Evolutionary conservation across 2,797 vertebrate species (phyloP), one percentile per base, ranked within the genome.

Genomic region (Crenichthys baileyi): DNA sequence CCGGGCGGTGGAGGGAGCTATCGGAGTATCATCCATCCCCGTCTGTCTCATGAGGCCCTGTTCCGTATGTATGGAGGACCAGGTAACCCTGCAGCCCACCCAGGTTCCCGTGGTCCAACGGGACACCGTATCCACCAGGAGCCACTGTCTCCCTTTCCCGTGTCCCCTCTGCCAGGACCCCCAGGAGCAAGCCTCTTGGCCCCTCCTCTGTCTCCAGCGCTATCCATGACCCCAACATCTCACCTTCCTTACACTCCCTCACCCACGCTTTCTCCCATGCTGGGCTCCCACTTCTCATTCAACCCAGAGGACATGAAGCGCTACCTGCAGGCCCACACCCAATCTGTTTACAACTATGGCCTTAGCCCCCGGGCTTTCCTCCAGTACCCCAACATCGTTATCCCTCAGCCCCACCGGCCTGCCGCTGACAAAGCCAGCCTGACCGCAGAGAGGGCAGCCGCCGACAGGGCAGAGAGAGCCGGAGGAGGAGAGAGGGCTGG

Each of bases 261-360:
- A 0, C 97, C 97, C 78, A 97, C 96, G 16, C 91, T 97, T 63
- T 97, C 97, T 39, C 97, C 97, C 50, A 97, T 98, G 97, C 94
- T 96, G 72, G 95, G 96, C 91, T 97, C 96, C 76, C 97, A 97
- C 86, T 98, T 98, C 91, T 98, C 97, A 88, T 98, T 98, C 90
- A 98, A 96, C 92, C 96, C 97, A 0, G 97, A 98, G 90, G 97
- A 98, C 95, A 98, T 98, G 97, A 97, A 97, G 90, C 96, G 96
- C 89, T 98, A 98, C 95, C 95, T 98, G 87, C 96, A 97, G 94
- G 97, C 97, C 46, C 97, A 98, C 90, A 97, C 97, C 76, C 97
- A 97, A 94, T 97, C 96, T 0, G 97, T 98, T 70, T 97, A 97
- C 91, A 97, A 97, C 94, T 98, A 98, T 82, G 97, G 97, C 94